These are phyloP conservation scores for Colaptes auratus DNA, from an alignment of 2,113 vertebrate genomes.

Conservation along the genomic window DNA sequence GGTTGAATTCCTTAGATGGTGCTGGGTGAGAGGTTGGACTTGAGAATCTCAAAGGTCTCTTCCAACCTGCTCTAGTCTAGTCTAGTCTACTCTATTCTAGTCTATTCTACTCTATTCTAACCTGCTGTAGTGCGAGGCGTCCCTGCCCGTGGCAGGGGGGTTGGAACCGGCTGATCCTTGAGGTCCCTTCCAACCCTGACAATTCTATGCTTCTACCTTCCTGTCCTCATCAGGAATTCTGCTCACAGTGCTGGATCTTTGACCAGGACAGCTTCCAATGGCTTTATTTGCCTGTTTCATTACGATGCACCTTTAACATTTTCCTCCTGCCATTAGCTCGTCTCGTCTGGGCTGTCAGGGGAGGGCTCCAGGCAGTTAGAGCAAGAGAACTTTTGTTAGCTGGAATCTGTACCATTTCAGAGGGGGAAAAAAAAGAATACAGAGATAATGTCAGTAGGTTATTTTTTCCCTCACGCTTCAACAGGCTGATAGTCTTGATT, in stretches of 20 bases:
- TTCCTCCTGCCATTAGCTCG: background rate
- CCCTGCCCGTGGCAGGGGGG: too few species aligned
- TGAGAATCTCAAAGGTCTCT: too few species aligned
- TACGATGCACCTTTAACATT: slow-evolving; percentile 22
- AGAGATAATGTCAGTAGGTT: slow-evolving; percentile 56
- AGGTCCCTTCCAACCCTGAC: too few species aligned
- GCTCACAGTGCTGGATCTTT: background rate
- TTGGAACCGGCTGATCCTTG: too few species aligned
- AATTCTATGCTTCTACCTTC: too few species aligned
- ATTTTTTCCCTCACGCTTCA: slow-evolving; percentile 1
- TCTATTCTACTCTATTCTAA: too few species aligned
- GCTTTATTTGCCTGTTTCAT: slow-evolving; percentile 34
- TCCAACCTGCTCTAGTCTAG: too few species aligned
- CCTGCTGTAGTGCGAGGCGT: too few species aligned
- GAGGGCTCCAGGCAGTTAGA: slow-evolving; percentile 2
- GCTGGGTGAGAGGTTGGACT: too few species aligned
- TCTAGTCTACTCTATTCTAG: too few species aligned
- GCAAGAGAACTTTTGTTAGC: slow-evolving; percentile 1
- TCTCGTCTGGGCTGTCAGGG: background rate
- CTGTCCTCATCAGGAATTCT: background rate
- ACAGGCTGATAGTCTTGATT: slow-evolving; percentile 36
- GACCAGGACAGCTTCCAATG: background rate
- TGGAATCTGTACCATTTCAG: background rate
- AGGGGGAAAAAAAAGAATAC: background rate
- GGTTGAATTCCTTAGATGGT: too few species aligned